Percentiles rank a stretch among this genome's conserved stretches.
These are phyloP conservation scores for Stegodyphus mimosarum DNA, from an alignment of 1,140 invertebrate genomes.

Conservation along the genomic window DNA sequence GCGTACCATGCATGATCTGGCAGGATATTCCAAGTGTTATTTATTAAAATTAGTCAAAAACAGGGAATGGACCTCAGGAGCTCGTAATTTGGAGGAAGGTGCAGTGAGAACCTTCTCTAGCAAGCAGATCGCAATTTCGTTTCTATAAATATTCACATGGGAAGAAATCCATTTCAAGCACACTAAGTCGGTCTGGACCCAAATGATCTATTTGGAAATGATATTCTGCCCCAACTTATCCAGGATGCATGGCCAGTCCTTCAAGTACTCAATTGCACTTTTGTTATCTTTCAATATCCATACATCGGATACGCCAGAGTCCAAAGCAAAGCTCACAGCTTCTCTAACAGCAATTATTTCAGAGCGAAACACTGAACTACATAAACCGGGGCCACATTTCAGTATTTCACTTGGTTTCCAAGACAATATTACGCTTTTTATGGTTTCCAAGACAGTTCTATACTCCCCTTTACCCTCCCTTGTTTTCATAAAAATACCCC, in stretches of 20 bases:
- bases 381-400: too few species aligned
- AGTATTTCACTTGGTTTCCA: too few species aligned
- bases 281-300: not conserved
- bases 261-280: not conserved
- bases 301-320: not conserved
- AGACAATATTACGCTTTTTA: not conserved
- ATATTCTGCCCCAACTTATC: not conserved
- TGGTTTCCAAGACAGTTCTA: not conserved
- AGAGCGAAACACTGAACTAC: not conserved
- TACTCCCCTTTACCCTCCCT: not conserved
- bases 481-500: not conserved
- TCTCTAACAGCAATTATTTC: not conserved
- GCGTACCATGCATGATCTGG: not conserved
- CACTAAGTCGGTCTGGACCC: not conserved
- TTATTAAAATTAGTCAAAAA: not conserved
- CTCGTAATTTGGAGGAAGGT: not conserved
- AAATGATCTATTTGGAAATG: not conserved
- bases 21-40: not conserved
- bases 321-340: not conserved
- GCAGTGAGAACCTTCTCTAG: not conserved
- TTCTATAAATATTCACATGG: not conserved
- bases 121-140: not conserved
- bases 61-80: not conserved
- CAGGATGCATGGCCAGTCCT: not conserved
- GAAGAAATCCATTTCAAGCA: not conserved